Conservation (phyloP, 2,797 vertebrate species). For the Eremophila alpestris region DNA sequence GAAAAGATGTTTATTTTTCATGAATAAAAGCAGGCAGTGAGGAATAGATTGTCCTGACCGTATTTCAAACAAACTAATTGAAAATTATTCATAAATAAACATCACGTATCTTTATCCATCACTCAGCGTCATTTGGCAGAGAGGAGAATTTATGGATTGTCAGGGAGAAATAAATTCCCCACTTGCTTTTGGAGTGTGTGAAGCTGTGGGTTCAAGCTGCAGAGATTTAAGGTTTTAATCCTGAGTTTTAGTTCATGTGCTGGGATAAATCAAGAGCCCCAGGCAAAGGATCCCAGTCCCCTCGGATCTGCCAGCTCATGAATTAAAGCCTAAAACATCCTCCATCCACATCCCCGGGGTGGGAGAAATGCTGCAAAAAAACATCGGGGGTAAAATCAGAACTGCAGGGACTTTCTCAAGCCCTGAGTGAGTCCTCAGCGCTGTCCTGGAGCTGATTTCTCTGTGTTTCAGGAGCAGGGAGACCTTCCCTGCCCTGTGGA, state of each 20-base stretch:
- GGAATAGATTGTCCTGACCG: not conserved
- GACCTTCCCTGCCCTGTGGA: not conserved
- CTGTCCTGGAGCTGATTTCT: not conserved
- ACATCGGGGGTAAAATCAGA: fast-evolving
- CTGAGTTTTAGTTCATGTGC: not conserved
- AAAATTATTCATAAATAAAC: not conserved
- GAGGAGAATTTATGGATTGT: not conserved
- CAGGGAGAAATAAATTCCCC: not conserved
- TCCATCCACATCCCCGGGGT: not conserved
- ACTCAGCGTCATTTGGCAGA: not conserved
- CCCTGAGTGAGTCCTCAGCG: not conserved
- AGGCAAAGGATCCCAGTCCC: not conserved
- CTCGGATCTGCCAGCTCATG: not conserved
- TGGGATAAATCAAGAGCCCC: not conserved
- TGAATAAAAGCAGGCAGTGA: not conserved
- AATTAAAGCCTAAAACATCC: not conserved
- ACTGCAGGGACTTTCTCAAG: too few species aligned
- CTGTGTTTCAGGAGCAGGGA: not conserved
- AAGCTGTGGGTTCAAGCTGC: not conserved
- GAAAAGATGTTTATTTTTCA: not conserved
- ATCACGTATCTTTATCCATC: not conserved
- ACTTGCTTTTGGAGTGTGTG: not conserved
- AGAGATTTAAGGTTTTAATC: not conserved
- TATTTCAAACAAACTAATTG: not conserved
- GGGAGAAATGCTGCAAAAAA: not conserved